Evolutionary conservation across 2,113 vertebrate species (phyloP).

Genomic region (Seriola dumerili): DNA sequence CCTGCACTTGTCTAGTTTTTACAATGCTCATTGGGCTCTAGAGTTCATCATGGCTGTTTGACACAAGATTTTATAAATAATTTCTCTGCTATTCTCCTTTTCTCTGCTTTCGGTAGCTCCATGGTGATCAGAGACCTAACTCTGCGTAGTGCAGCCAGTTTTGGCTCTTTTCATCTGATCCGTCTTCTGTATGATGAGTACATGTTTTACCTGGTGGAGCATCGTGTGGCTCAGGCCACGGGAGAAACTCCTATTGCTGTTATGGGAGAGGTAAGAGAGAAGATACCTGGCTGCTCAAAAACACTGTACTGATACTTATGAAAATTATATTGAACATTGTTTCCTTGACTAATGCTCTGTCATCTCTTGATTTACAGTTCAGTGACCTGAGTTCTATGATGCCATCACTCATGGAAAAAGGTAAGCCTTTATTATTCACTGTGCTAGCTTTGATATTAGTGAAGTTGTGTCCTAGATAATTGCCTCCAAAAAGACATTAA

Average conservation of each 20-base stretch:
- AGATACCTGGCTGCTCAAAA: not conserved
- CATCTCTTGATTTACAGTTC: constrained; percentile 86
- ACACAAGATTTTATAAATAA: not conserved
- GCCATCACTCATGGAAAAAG: constrained; percentile 92
- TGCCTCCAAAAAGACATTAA: not conserved
- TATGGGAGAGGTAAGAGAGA: constrained; percentile 94
- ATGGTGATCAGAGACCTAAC: constrained; percentile 99
- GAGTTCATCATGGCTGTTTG: not conserved
- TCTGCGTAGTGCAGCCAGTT: constrained; percentile 95
- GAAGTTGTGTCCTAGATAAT: not conserved
- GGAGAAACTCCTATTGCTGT: constrained; percentile 97
- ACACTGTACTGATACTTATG: not conserved
- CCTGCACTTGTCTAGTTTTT: not conserved
- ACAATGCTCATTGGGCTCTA: not conserved
- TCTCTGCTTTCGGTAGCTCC: constrained; percentile 84
- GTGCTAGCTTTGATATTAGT: not conserved
- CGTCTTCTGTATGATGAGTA: constrained; percentile 98
- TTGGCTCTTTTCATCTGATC: constrained; percentile 98
- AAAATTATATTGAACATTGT: not conserved
- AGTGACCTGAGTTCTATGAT: constrained; percentile 93
- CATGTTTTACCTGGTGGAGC: constrained; percentile 99
- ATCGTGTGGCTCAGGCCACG: constrained; percentile 94
- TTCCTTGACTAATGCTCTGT: constrained; percentile 15
- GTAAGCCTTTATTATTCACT: constrained; percentile 73
- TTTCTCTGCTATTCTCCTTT: not conserved